Evolutionary conservation across 2,888 invertebrate genomes (phyloP).

Genomic region (Leucophenga montana): DNA sequence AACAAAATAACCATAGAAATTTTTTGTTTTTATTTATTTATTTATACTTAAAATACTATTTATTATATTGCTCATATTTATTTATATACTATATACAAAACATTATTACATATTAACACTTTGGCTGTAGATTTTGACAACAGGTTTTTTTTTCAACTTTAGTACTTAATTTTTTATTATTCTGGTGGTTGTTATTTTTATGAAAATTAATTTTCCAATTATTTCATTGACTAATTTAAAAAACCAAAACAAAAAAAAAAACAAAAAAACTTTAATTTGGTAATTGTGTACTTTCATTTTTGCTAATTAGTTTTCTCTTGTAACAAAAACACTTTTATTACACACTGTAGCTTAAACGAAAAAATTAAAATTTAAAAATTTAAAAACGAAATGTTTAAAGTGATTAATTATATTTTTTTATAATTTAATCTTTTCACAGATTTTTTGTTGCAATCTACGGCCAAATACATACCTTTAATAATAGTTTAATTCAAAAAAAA

Average conservation of each 20-base stretch:
- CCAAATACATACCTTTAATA: constrained; percentile 71
- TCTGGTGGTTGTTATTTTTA: constrained; percentile 39
- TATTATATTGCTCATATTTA: constrained; percentile 1
- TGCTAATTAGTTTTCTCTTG: constrained; percentile 26
- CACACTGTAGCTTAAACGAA: constrained; percentile 34
- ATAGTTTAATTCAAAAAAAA: constrained; percentile 49
- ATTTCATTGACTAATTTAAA: constrained; percentile 52
- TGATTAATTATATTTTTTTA: constrained; percentile 63
- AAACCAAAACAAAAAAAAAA: too few relatives aligned
- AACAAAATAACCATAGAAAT: constrained; percentile 43
- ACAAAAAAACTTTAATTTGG: constrained; percentile 43
- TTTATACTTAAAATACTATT: constrained; percentile 29
- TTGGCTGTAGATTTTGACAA: constrained; percentile 68
- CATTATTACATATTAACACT: constrained; percentile 53
- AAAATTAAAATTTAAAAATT: constrained; percentile 32
- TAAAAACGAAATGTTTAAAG: constrained; percentile 40
- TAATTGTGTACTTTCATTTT: constrained; percentile 32
- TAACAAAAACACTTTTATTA: constrained; percentile 38
- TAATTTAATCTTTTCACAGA: constrained; percentile 72
- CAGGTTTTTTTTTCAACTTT: constrained; percentile 1
- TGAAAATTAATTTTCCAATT: constrained; percentile 48
- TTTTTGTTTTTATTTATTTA: constrained; percentile 40
- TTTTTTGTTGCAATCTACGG: constrained; percentile 72
- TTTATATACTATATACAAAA: constrained; percentile 36
- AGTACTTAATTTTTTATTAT: constrained; percentile 13